These are phyloP conservation scores for Sebastolobus altivelis DNA, from an alignment of 2,797 vertebrate species.

Conservation along the genomic window DNA sequence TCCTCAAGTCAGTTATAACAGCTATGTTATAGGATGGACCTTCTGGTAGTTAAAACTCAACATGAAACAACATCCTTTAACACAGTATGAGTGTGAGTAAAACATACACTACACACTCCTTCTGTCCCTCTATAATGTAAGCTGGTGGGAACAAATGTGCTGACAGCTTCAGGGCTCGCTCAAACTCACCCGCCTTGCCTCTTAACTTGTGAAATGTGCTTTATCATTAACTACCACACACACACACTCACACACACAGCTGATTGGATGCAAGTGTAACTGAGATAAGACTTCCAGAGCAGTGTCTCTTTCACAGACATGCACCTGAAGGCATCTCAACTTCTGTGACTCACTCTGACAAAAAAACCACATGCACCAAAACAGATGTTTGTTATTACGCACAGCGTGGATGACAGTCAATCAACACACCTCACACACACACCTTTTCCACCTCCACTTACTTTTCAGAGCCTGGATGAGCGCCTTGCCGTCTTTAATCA, in stretches of 20 bases:
- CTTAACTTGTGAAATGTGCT: constrained; percentile 12
- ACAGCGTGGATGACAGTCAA: background rate
- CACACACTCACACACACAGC: background rate
- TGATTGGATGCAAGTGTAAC: background rate
- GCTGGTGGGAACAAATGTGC: constrained; percentile 36
- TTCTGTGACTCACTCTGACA: background rate
- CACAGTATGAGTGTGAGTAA: background rate
- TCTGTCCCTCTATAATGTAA: background rate
- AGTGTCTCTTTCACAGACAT: background rate
- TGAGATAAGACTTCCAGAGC: constrained; percentile 3
- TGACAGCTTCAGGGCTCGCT: constrained; percentile 49
- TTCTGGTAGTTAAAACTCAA: background rate
- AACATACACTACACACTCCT: background rate
- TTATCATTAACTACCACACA: constrained; percentile 27
- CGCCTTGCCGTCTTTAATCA: constrained; percentile 89
- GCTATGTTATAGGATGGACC: background rate
- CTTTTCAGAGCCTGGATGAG: constrained; percentile 88
- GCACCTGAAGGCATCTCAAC: constrained; percentile 11
- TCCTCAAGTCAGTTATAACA: background rate
- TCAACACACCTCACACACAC: background rate
- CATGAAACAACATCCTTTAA: constrained; percentile 3
- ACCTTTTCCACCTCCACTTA: constrained; percentile 71
- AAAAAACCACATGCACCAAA: constrained; percentile 5
- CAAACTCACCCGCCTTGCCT: constrained; percentile 25
- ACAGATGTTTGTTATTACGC: background rate